Conservation (phyloP, 2,888 invertebrate genomes). For the Parelbella ahira region DNA sequence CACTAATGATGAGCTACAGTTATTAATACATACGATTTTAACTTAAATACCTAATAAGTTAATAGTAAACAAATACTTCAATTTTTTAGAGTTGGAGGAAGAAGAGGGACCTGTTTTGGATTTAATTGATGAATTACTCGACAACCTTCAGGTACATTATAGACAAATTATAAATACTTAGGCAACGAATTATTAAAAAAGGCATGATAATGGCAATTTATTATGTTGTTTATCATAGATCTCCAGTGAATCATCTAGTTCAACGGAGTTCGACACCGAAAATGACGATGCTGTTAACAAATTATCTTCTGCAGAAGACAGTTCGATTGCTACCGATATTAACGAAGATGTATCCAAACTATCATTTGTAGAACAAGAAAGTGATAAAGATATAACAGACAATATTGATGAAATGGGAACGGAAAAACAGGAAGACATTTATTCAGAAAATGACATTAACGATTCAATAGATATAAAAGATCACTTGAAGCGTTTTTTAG, state of each 20-base stretch:
- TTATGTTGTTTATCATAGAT: slow-evolving; percentile 15
- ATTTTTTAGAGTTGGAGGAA: slow-evolving; percentile 58
- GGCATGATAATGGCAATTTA: too few species aligned
- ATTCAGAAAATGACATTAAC: too few species aligned
- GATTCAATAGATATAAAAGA: neutral
- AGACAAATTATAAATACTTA: too few species aligned
- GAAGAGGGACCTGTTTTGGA: slow-evolving; percentile 61
- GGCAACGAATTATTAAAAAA: too few species aligned
- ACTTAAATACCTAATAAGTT: slow-evolving; percentile 1
- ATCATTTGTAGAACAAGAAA: neutral
- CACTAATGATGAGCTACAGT: too few species aligned
- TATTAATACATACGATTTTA: neutral
- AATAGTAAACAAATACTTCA: neutral
- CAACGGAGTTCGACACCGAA: neutral
- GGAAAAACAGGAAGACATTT: too few species aligned
- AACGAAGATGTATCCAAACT: too few species aligned
- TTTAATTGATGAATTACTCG: slow-evolving; percentile 53
- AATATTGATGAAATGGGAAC: too few species aligned
- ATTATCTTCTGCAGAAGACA: too few species aligned
- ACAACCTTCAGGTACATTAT: slow-evolving; percentile 55
- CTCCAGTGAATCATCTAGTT: neutral
- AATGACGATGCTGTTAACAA: neutral
- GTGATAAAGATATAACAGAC: too few species aligned
- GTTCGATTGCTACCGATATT: too few species aligned
- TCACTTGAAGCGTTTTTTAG: slow-evolving; percentile 5